Base-by-base conservation (phyloP, 2,888 invertebrate species). In the Ctenicera cuprea region DNA sequence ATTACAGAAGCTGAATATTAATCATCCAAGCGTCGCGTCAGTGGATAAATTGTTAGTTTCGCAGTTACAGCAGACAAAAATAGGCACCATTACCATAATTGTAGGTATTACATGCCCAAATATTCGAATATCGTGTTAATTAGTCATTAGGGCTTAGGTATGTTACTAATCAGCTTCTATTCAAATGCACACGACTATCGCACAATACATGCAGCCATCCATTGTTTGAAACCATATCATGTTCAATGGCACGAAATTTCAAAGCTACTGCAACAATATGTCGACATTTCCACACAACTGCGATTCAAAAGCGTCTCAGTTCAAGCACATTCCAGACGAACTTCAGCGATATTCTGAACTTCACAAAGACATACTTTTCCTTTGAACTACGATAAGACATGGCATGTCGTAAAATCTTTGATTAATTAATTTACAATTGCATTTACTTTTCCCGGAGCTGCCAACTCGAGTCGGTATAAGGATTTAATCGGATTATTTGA, bases 131-230 rank as follows among this genome's bases (percentile, higher is more conserved):
- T 59, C 62, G 48, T 69, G 70, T 63, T 70, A 64, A 70, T 70
- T 70, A 70, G 37, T 57, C 50, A 48, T 63, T 63, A 63, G 30
- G 33, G 33, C 14, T 41, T 50, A 62, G 37, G 45, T 70, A 64
- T 26, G 70, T 52, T 43, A 64, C 62, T 63, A 70, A 70, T 70
- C 70, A 64, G 63, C 26, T 52, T 41, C 70, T 33, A 70, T 70
- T 70, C 63, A 70, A 43, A n/a, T 54, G 52, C 50, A 70, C 41
- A 63, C 50, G 22, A 33, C 41, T 12, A 22, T 30, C 43, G 11
- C 63, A 70, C 52, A 70, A 52, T 41, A 54, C 63, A 63, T 70
- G 62, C 70, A 69, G 38, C 37, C 16, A 69, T 16, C 37, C 14
- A 69, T 69, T 69, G 69, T 69, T 61, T 38, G 48, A 20, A 69